A percentile compares a stretch with the other conserved stretches of the same genome.
phyloP scores from a whole-genome alignment of 2,888 invertebrate species.

The Eristalinus sepulchralis region DNA sequence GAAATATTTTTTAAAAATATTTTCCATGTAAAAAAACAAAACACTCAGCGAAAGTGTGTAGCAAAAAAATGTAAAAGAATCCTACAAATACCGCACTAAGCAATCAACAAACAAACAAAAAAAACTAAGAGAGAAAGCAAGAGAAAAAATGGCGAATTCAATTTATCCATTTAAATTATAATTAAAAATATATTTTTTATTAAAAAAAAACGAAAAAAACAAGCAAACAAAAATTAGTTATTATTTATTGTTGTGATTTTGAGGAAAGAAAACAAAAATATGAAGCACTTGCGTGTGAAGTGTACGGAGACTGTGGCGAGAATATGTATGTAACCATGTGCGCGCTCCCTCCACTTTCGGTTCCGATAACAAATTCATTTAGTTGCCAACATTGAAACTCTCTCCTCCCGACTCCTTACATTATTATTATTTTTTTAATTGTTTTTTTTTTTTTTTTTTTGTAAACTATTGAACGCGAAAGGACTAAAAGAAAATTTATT shows the following conservation, averaged over 20 bases:
- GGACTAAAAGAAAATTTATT: slow-evolving; percentile 55
- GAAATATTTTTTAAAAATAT: slow-evolving; percentile 65
- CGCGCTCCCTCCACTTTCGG: neutral
- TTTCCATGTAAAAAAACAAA: slow-evolving; percentile 31
- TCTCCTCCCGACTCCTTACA: neutral
- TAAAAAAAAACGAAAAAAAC: neutral
- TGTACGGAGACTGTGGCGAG: neutral
- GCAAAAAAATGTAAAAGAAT: slow-evolving; percentile 21
- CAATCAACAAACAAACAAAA: slow-evolving; percentile 29
- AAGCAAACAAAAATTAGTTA: slow-evolving; percentile 43
- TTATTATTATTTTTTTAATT: slow-evolving; percentile 1
- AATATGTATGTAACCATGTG: neutral
- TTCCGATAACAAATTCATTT: neutral
- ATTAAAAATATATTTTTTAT: slow-evolving; percentile 43
- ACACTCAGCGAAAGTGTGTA: slow-evolving; percentile 5
- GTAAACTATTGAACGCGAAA: slow-evolving; percentile 51
- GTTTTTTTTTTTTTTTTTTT: slow-evolving; percentile 30
- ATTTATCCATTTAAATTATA: slow-evolving; percentile 61
- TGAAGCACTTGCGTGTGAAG: neutral
- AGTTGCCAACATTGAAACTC: neutral
- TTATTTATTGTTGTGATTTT: slow-evolving; percentile 67
- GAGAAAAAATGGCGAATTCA: slow-evolving; percentile 54
- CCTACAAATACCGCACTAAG: slow-evolving; percentile 34
- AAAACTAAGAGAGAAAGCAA: slow-evolving; percentile 2
- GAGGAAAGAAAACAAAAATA: slow-evolving; percentile 6